phyloP scores from a whole-genome alignment of 2,888 invertebrate species.

The Tromatobia lineatoria region DNA sequence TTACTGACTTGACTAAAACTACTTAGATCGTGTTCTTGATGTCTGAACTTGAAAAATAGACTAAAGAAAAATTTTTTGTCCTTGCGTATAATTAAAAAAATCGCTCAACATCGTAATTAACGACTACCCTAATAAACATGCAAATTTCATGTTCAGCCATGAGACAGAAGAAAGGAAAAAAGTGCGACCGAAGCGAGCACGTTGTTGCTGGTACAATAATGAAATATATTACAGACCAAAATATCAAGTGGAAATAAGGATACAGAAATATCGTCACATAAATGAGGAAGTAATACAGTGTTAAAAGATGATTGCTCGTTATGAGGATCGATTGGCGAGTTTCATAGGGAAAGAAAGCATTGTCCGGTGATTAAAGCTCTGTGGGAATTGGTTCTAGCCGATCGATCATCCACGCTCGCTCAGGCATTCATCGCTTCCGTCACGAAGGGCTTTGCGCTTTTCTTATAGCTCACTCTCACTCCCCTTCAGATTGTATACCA shows the following conservation, averaged over 20 bases:
- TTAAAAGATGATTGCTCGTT: background rate
- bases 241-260: background rate
- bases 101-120: no score
- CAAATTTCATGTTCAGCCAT: no score
- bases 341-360: background rate
- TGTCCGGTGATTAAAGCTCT: slow-evolving; percentile 1
- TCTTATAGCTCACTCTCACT: background rate
- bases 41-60: no score
- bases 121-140: no score
- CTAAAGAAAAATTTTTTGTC: no score
- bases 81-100: no score
- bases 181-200: no score
- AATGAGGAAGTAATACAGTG: background rate
- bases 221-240: no score
- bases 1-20: no score
- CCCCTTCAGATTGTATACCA: slow-evolving; percentile 10
- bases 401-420: slow-evolving; percentile 55
- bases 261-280: background rate
- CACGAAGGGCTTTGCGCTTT: slow-evolving; percentile 15
- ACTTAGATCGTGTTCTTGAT: no score
- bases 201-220: no score
- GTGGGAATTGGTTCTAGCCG: slow-evolving; percentile 31
- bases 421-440: slow-evolving; percentile 50
- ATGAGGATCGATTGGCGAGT: slow-evolving; percentile 13
- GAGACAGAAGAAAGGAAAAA: no score